Percentiles rank a stretch among this genome's conserved stretches.
phyloP scores from a whole-genome alignment of 1,140 invertebrate genomes.

The Pogonomyrmex barbatus region DNA sequence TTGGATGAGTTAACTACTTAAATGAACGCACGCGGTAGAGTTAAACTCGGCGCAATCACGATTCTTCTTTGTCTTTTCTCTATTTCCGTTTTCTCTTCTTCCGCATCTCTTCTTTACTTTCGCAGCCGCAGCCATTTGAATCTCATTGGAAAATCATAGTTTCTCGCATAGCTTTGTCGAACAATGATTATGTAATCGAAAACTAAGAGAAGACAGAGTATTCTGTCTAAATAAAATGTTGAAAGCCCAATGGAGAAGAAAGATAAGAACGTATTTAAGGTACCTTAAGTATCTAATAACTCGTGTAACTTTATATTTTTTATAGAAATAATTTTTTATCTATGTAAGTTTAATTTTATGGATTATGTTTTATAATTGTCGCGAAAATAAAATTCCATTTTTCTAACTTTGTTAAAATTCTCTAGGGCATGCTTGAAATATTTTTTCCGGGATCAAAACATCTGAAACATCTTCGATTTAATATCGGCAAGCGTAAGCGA shows the following conservation, averaged over 20 bases:
- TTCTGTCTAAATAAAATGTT: slow-evolving; percentile 5
- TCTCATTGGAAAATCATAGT: not conserved
- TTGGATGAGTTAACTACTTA: slow-evolving; percentile 45
- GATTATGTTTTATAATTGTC: not conserved
- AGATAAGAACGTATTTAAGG: not conserved
- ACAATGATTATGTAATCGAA: not conserved
- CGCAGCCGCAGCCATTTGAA: not conserved
- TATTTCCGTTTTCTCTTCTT: not conserved
- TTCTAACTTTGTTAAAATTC: slow-evolving; percentile 8
- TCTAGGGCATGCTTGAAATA: not conserved
- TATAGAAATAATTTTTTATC: not conserved
- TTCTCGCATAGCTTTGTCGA: slow-evolving; percentile 6
- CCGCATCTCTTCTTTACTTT: slow-evolving; percentile 3
- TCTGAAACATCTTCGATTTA: not conserved
- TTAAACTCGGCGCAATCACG: slow-evolving; percentile 8
- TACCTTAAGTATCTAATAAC: not conserved
- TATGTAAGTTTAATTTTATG: not conserved
- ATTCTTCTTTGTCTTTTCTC: slow-evolving; percentile 53
- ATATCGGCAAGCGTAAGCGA: slow-evolving; percentile 18
- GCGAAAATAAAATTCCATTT: not conserved
- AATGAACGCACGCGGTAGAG: slow-evolving; percentile 29
- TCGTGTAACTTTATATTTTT: not conserved
- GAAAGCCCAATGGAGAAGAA: not conserved
- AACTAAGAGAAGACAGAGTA: not conserved
- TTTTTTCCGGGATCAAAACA: not conserved